Base-by-base conservation (phyloP, 1,140 invertebrate genomes). In the Nephila pilipes region DNA sequence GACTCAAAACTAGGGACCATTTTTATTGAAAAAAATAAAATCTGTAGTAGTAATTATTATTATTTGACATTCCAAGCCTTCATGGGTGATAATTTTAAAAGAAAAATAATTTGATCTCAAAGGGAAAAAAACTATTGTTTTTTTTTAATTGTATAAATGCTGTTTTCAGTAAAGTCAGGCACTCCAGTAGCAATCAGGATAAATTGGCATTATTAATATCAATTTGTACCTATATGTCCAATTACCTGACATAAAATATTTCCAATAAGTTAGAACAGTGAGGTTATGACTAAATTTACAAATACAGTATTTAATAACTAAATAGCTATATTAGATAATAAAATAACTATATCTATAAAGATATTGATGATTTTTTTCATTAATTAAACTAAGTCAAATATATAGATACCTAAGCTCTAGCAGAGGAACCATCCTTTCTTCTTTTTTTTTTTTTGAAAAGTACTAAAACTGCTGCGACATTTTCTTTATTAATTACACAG, bases 351-450 rank as follows among this genome's bases (percentile, higher is more conserved):
- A 25, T 29, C 57, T 58, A 58, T 20, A 58, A 58, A 58, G 57
- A 58, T 58, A 58, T 58, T 58, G 29, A 32, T 32, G 36, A 46
- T 20, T 46, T 1, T 54, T 12, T 83, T 25, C 3, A n/a, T 16
- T 83, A 83, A 25, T 55, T 25, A 55, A 65, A 65, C 60, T 14
- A 83, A 83, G 12, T 55, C 46, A 55, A 83, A 83, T 25, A 83
- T 83, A 4, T n/a, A 32, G n/a, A 57, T 83, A 83, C 80, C 80
- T 83, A 83, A 83, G 80, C 80, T 83, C 80, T 83, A 83, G 38
- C 12, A 55, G 54, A 55, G 80, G 38, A 83, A 83, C 80, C 38
- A 29, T 46, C 22, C 38, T 57, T 57, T 83, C 22, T 38, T 81
- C 20, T n/a, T n/a, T n/a, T 57, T 57, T 83, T 46, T 8, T 46